Evolutionary conservation across 2,797 vertebrate species (phyloP).

Genomic region (Myiothlypis chrysogaster): DNA sequence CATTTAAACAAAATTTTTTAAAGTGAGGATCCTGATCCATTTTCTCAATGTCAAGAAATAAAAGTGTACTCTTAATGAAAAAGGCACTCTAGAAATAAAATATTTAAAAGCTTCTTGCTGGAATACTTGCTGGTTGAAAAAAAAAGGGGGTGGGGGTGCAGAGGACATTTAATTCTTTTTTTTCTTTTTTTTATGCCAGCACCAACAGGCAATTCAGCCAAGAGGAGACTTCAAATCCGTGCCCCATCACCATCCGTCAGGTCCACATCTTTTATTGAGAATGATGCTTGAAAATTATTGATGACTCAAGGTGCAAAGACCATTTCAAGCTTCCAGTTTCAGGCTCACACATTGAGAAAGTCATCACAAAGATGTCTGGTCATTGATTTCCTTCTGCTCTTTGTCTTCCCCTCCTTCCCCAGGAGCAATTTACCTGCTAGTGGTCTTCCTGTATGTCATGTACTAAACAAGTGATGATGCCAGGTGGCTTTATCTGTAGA

Average conservation of each 20-base stretch:
- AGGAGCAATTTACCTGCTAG: background rate
- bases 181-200: background rate
- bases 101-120: conserved; percentile 42
- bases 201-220: background rate
- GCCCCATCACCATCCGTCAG: background rate
- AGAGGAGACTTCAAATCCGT: background rate
- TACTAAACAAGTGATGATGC: background rate
- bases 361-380: background rate
- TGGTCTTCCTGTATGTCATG: background rate
- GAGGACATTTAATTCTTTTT: background rate
- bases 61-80: conserved; percentile 58
- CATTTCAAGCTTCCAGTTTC: background rate
- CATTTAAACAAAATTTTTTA: conserved; percentile 55
- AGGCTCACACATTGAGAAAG: background rate
- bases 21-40: conserved; percentile 33
- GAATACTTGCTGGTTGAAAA: conserved; percentile 22
- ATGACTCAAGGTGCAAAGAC: conserved; percentile 1
- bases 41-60: conserved; percentile 51
- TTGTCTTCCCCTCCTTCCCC: background rate
- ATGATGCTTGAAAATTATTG: conserved; percentile 33
- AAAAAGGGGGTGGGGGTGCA: background rate
- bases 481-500: background rate
- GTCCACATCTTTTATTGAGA: background rate
- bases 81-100: conserved; percentile 60
- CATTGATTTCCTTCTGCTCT: background rate